Base-by-base conservation (phyloP, 1,140 invertebrate species). In the Drosophila sp. region DNA sequence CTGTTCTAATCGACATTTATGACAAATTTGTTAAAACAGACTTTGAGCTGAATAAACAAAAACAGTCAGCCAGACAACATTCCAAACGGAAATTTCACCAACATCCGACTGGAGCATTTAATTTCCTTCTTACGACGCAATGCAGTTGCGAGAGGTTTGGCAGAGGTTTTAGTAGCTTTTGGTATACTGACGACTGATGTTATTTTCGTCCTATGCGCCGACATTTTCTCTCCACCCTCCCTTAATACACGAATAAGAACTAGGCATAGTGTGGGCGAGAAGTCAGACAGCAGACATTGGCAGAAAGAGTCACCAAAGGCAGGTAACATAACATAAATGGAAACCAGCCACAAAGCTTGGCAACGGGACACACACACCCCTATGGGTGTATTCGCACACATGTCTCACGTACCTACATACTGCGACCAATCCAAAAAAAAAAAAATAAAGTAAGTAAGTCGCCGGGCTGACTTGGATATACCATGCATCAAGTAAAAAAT, bases 91-190 rank as follows among this genome's bases (percentile, higher is more conserved):
- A 87, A 87, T 87, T 89, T 89, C 63, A 72, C 58, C 84, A 89
- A 89, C 84, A 84, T 83, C 84, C 84, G 70, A 84, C 84, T 78
- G 68, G 73, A 89, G 80, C 80, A 87, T 87, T 87, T 87, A 87
- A 87, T 87, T 87, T 87, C 84, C 84, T 80, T 54, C 84, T 80
- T 60, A 74, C 84, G 74, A 57, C 77, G 74, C 76, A 78, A 64
- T 87, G 83, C 82, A 86, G 83, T 65, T 65, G 58, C n/a, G 27
- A 56, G 27, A n/a, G 38, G 25, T 29, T 23, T 47, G 6, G 60
- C 27, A 23, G n/a, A 29, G 44, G 44, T 50, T 50, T 50, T 27
- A 62, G 40, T 8, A 41, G 38, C 40, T 29, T 30, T 72, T 64
- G 32, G 70, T 40, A 33, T 64, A 27, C 62, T 17, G 56, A 17